These are phyloP conservation scores for Excalfactoria chinensis DNA, from an alignment of 2,113 vertebrate species.

Conservation along the genomic window DNA sequence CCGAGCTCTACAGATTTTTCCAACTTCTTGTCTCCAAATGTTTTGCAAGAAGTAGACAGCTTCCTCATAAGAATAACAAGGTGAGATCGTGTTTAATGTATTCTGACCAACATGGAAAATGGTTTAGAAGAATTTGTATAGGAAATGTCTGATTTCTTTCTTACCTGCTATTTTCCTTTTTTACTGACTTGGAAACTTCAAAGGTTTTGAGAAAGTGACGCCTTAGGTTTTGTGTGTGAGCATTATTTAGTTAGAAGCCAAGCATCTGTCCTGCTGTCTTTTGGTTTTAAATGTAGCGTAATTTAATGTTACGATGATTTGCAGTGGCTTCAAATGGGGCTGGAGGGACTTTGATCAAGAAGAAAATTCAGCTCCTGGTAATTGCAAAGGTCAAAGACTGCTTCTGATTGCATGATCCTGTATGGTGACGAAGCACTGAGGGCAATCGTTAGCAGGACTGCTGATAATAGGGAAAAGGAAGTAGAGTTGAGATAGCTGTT, in stretches of 20 bases:
- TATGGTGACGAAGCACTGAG: background rate
- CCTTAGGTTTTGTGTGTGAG: background rate
- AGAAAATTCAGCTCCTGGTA: background rate
- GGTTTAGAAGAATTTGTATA: slow-evolving; percentile 55
- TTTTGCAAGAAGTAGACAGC: slow-evolving; percentile 95
- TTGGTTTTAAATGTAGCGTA: background rate
- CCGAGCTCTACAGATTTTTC: slow-evolving; percentile 91
- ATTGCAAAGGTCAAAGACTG: background rate
- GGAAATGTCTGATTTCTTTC: background rate
- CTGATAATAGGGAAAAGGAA: background rate
- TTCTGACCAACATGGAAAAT: background rate
- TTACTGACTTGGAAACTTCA: background rate
- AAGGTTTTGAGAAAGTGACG: background rate
- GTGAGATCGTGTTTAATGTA: slow-evolving; percentile 48
- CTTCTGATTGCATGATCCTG: background rate
- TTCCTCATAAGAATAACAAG: slow-evolving; percentile 96
- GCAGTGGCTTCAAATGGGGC: background rate
- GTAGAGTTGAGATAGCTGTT: background rate
- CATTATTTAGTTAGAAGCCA: background rate
- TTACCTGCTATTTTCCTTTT: background rate
- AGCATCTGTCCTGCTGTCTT: background rate
- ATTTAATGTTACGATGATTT: background rate
- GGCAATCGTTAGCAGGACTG: too few species aligned
- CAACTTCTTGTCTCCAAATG: slow-evolving; percentile 92
- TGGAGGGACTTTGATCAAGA: background rate